Evolutionary conservation across 2,797 vertebrate species (phyloP), one percentile per base, ranked within the genome.

Genomic region (Coregonus sp.): DNA sequence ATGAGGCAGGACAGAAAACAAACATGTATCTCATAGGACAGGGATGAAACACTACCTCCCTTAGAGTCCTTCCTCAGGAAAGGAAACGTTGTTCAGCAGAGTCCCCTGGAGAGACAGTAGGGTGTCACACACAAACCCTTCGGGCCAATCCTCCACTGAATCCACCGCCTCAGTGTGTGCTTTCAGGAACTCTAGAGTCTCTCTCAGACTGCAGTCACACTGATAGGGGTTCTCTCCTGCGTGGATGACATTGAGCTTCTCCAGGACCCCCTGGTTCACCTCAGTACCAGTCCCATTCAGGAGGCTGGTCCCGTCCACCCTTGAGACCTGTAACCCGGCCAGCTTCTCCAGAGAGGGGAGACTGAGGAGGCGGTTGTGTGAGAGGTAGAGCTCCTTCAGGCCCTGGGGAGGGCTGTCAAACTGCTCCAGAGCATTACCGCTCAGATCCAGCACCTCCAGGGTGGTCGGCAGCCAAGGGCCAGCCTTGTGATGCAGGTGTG

Each of bases 361-460:
- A 73, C 12, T 6, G 12, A 20, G 74, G 29, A 79, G 72, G 9
- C 0, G 50, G 74, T 82, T 82, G 7, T 79, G 7, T 14, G 73
- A 75, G 59, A 75, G 68, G 67, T 20, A 0, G 1, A 73, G 69
- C 15, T 6, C 63, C 6, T 61, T 75, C 66, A 79, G 51, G 50
- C 7, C 52, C 61, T 56, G 70, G 5, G 20, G 73, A 52, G 75
- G 31, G 20, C 35, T 72, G 20, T 20, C 25, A 37, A 78, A 80
- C 5, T 59, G 72, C 51, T 73, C 51, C n/a, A 77, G 29, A 71
- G 25, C 61, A 59, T 75, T 65, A 56, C 20, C 52, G 69, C 73
- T 76, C 4, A 70, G 52, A 63, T 78, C 71, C 68, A 81, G 59
- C 37, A 76, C 78, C 70, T 76, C 71, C 25, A 81, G 72, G 47